A percentile compares a stretch with the other conserved stretches of the same genome.
These are phyloP conservation scores for Drosophila macrospina DNA, from an alignment of 2,888 invertebrate genomes.

Conservation along the genomic window DNA sequence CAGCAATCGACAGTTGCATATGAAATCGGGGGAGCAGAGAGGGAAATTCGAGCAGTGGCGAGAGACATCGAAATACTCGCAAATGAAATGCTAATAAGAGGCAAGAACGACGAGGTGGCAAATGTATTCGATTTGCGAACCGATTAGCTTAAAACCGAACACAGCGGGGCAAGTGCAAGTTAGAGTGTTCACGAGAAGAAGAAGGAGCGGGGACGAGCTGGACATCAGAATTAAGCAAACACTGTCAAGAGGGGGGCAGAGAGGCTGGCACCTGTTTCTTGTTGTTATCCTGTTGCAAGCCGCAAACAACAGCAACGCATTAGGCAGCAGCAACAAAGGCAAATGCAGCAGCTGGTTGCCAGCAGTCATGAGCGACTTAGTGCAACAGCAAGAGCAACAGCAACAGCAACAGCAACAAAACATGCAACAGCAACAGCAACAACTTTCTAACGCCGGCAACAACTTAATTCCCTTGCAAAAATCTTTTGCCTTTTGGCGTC, in stretches of 20 bases:
- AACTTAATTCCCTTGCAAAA: slow-evolving; percentile 54
- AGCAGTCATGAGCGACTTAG: slow-evolving; percentile 58
- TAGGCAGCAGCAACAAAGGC: slow-evolving; percentile 67
- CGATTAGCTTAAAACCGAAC: slow-evolving; percentile 60
- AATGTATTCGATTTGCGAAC: slow-evolving; percentile 56
- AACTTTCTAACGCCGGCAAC: slow-evolving; percentile 41
- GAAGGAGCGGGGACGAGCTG: slow-evolving; percentile 21
- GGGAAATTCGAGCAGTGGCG: neutral
- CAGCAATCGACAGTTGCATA: neutral
- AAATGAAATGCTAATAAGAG: slow-evolving; percentile 46
- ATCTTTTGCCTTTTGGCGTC: slow-evolving; percentile 41
- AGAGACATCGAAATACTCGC: slow-evolving; percentile 8
- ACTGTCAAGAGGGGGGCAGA: neutral
- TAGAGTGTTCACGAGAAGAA: neutral
- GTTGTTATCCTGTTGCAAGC: slow-evolving; percentile 75
- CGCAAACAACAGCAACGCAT: slow-evolving; percentile 73
- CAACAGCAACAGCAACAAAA: slow-evolving; percentile 22
- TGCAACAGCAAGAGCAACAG: slow-evolving; percentile 34
- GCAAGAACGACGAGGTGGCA: slow-evolving; percentile 6
- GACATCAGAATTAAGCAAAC: slow-evolving; percentile 26
- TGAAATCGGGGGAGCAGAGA: neutral
- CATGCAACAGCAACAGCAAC: slow-evolving; percentile 21
- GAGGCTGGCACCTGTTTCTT: slow-evolving; percentile 34
- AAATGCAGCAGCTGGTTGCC: slow-evolving; percentile 56
- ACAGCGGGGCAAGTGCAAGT: slow-evolving; percentile 41